Evolutionary conservation across 2,888 invertebrate genomes (phyloP).

Genomic region (Muscina levida): DNA sequence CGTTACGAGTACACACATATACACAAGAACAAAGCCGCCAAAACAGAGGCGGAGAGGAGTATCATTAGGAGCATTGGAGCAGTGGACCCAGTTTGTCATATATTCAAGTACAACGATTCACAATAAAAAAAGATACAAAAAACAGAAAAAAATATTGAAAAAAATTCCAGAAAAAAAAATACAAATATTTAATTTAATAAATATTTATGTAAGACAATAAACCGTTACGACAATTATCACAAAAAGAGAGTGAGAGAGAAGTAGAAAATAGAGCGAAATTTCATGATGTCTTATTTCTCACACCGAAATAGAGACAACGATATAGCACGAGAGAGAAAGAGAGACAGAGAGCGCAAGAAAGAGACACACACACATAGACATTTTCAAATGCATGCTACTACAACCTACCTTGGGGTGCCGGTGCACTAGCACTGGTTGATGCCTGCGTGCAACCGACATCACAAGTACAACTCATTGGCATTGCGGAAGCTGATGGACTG

Average conservation of each 20-base stretch:
- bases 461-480: constrained; percentile 75
- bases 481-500: constrained; percentile 72
- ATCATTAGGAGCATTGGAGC: constrained; percentile 31
- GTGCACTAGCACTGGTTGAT: constrained; percentile 65
- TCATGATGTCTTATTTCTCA: constrained; percentile 28
- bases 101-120: constrained; percentile 39
- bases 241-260: constrained; percentile 37
- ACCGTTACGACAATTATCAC: constrained; percentile 59
- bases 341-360: constrained; percentile 21
- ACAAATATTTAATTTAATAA: constrained; percentile 22
- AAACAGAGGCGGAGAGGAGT: constrained; percentile 22
- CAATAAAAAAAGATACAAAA: constrained; percentile 51
- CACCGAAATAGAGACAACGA: constrained; percentile 44
- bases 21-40: constrained; percentile 40
- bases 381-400: constrained; percentile 76
- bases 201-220: constrained; percentile 45
- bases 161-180: constrained; percentile 45
- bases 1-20: not conserved
- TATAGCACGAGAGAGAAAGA: constrained; percentile 40
- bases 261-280: constrained; percentile 18
- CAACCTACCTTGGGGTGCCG: constrained; percentile 79
- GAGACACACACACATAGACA: constrained; percentile 11
- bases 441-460: constrained; percentile 73
- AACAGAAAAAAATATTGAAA: constrained; percentile 40
- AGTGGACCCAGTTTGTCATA: constrained; percentile 29